Percentiles rank a stretch among this genome's conserved stretches.
Evolutionary conservation across 2,888 invertebrate genomes (phyloP).

Genomic region (Aphrophora alni): DNA sequence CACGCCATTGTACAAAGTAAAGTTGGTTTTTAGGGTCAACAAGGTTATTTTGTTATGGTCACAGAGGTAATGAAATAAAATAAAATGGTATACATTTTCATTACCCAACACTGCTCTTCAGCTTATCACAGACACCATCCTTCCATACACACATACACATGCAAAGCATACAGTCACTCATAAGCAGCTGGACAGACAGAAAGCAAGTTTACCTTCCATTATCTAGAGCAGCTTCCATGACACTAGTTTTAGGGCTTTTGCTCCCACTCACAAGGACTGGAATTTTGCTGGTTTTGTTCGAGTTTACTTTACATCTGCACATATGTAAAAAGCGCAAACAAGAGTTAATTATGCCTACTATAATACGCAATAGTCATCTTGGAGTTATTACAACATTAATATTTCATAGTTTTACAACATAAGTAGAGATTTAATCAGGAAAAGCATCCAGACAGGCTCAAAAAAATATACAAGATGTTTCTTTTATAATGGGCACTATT

Average conservation of each 20-base stretch:
- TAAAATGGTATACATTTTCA: no score
- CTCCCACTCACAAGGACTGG: constrained; percentile 65
- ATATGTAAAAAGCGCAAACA: background rate
- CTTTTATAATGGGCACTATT: no score
- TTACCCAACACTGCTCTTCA: no score
- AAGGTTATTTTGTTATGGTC: no score
- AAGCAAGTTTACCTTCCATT: constrained; percentile 41
- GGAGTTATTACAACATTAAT: no score
- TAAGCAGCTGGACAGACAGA: constrained; percentile 22
- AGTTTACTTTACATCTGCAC: constrained; percentile 41
- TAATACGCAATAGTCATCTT: background rate
- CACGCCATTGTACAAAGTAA: no score
- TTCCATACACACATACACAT: constrained; percentile 12
- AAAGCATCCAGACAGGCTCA: no score
- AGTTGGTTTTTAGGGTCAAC: no score
- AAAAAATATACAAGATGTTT: no score
- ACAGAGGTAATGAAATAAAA: no score
- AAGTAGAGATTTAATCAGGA: no score
- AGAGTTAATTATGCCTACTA: background rate
- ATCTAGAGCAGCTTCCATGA: constrained; percentile 56
- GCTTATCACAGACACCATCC: constrained; percentile 52
- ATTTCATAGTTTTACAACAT: no score
- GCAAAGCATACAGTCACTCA: constrained; percentile 8
- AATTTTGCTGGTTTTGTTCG: constrained; percentile 64
- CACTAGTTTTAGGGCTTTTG: constrained; percentile 72